phyloP scores from a whole-genome alignment of 2,888 invertebrate species.

The Protula sp. region DNA sequence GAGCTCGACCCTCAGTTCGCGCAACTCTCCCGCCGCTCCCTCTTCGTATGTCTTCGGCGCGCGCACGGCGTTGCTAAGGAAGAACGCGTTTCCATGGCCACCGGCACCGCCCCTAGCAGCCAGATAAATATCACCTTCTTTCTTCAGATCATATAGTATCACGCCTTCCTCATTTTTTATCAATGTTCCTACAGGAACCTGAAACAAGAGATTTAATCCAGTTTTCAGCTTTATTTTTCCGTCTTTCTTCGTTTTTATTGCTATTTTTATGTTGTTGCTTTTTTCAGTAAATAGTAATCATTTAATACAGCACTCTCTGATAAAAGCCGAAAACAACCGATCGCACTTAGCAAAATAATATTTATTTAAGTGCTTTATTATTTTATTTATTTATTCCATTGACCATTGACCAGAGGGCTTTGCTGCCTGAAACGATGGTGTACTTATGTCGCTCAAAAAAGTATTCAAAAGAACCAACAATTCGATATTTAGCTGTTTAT shows the following conservation, averaged over 20 bases:
- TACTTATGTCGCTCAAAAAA: too few species aligned
- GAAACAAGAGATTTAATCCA: background rate
- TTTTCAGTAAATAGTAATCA: too few species aligned
- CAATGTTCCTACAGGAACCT: conserved; percentile 63
- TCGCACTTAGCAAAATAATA: too few species aligned
- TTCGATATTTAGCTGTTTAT: too few species aligned
- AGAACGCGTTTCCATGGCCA: conserved; percentile 91
- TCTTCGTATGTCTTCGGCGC: conserved; percentile 79
- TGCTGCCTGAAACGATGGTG: too few species aligned
- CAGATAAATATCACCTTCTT: conserved; percentile 73
- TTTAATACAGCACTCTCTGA: too few species aligned
- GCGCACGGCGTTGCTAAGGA: conserved; percentile 71
- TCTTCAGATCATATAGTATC: conserved; percentile 65
- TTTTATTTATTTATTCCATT: too few species aligned
- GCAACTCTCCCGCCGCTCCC: conserved; percentile 73
- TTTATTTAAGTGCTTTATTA: too few species aligned
- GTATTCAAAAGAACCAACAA: too few species aligned
- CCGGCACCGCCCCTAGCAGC: conserved; percentile 94
- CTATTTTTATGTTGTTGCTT: too few species aligned
- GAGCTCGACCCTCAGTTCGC: conserved; percentile 65
- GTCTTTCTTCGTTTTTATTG: background rate
- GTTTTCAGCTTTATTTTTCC: background rate
- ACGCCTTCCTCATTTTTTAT: conserved; percentile 58
- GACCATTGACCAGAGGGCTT: too few species aligned
- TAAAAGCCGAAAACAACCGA: too few species aligned